Evolutionary conservation across 2,797 vertebrate genomes (phyloP), one percentile per base, ranked within the genome.

Genomic region (Chromis chromis): DNA sequence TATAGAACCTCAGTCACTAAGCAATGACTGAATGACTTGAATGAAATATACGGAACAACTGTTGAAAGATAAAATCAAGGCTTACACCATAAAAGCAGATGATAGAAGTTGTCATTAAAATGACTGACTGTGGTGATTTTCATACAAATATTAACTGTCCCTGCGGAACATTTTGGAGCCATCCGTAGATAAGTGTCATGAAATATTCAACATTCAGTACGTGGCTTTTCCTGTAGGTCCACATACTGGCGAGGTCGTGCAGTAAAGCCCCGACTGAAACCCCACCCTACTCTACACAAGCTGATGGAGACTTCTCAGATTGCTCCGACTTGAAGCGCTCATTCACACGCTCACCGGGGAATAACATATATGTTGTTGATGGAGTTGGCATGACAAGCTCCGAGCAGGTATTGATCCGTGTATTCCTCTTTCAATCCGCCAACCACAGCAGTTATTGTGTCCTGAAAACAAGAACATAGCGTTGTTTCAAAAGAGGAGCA

Each of bases 51-150:
- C 44, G 10, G n/a, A 39, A 28, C 28, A 61, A 28, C n/a, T 24
- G 24, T 48, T 70, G 36, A 55, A 67, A 65, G 27, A 28, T 61
- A 44, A 66, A 66, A 70, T 50, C 36, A 42, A 27, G 27, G 44
- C 52, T 52, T 33, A 6, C 17, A 44, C 69, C 3, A 54, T 62
- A 49, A 78, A 72, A 64, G 21, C 58, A 50, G 39, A 74, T 72
- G 67, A 81, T 68, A 28, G 53, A 81, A 66, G 19, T 42, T 58
- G 70, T 79, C 71, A 70, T 85, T 78, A 64, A 85, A 86, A 78
- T 81, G 62, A 85, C 76, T 67, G 71, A 72, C 59, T 54, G 40
- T 61, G 27, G 52, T 59, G 10, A 53, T 78, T 78, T 74, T 70
- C n/a, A 36, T 59, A 49, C 69, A 56, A 54, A 50, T 77, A 72